These are phyloP conservation scores for Brienomyrus brachyistius DNA, from an alignment of 2,113 vertebrate genomes.

Conservation along the genomic window DNA sequence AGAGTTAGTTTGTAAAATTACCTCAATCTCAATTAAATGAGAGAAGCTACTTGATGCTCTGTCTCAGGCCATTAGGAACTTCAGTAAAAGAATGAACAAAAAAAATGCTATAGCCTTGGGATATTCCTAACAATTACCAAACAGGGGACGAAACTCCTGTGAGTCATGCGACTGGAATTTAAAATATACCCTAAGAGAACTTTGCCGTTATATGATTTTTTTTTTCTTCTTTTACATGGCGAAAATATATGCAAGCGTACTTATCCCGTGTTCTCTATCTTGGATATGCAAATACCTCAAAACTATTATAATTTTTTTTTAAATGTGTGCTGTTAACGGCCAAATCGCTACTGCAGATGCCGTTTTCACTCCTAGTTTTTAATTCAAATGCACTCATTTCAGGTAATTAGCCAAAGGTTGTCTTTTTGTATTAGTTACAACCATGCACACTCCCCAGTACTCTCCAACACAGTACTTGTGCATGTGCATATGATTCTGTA, in stretches of 20 bases:
- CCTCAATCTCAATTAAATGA: not conserved
- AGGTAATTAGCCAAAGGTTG: not conserved
- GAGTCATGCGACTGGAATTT: not conserved
- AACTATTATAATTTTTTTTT: not conserved
- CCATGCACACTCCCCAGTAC: not conserved
- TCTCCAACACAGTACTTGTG: not conserved
- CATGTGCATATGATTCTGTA: not conserved
- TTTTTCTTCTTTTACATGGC: not conserved
- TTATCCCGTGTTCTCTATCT: not conserved
- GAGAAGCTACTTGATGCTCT: not conserved
- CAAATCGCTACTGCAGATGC: not conserved
- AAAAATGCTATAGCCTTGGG: not conserved
- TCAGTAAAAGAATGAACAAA: not conserved
- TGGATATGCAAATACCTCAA: not conserved
- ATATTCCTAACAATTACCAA: not conserved
- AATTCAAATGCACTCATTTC: not conserved
- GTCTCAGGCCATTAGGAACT: conserved; percentile 3
- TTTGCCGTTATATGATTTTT: not conserved
- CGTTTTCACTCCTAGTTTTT: not conserved
- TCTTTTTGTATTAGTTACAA: not conserved
- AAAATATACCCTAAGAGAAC: not conserved
- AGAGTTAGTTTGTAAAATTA: conserved; percentile 1
- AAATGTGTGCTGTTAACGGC: not conserved
- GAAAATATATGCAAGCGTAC: not conserved
- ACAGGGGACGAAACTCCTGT: not conserved